phyloP scores from a whole-genome alignment of 1,140 invertebrate species.

The Drosophila micromelanica region DNA sequence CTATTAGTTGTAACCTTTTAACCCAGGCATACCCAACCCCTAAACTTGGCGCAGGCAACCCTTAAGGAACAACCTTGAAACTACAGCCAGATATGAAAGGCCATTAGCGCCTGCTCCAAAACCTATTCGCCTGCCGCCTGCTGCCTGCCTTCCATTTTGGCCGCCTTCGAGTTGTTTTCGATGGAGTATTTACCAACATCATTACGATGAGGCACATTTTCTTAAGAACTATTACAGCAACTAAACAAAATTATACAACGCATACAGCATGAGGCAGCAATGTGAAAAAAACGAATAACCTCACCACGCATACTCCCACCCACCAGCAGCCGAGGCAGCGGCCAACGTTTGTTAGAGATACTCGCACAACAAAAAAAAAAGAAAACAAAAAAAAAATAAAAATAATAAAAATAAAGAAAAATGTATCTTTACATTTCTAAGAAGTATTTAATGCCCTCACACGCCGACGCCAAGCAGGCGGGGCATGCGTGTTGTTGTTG shows the following conservation, averaged over 20 bases:
- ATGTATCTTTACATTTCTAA: constrained; percentile 74
- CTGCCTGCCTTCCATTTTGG: constrained; percentile 11
- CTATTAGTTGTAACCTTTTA: constrained; percentile 47
- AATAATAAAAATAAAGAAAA: constrained; percentile 12
- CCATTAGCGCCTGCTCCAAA: constrained; percentile 70
- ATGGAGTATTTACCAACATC: constrained; percentile 71
- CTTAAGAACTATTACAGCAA: constrained; percentile 73
- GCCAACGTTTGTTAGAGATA: constrained; percentile 44
- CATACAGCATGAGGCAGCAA: constrained; percentile 23
- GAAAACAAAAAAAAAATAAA: not conserved
- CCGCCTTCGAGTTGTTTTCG: constrained; percentile 47
- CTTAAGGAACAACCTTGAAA: constrained; percentile 59
- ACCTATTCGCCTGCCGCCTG: constrained; percentile 41
- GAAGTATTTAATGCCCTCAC: constrained; percentile 77
- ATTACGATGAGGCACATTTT: constrained; percentile 79
- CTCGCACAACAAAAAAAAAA: constrained; percentile 17
- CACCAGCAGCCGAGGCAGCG: constrained; percentile 25
- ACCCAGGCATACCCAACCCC: constrained; percentile 36
- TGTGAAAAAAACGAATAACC: constrained; percentile 4
- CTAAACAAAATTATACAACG: constrained; percentile 74
- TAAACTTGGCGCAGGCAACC: constrained; percentile 34
- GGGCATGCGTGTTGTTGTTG: constrained; percentile 59
- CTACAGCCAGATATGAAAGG: constrained; percentile 59
- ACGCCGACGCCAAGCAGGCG: constrained; percentile 36
- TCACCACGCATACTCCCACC: constrained; percentile 23